Evolutionary conservation across 2,888 invertebrate species (phyloP), one percentile per base, ranked within the genome.

Genomic region (Drosophila cognata): DNA sequence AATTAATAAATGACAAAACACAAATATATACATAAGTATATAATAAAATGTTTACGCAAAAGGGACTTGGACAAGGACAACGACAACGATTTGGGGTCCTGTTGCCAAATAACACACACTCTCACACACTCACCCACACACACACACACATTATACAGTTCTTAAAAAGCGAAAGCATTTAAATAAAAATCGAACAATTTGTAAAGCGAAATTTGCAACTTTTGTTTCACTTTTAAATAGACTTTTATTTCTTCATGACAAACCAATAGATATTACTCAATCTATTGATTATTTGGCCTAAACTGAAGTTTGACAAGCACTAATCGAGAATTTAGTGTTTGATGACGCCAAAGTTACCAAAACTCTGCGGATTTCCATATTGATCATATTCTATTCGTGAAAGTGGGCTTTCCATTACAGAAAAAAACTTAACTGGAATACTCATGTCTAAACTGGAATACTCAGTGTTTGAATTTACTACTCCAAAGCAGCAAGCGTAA

Each of bases 141-240:
- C 41, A 21, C 11, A 41, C 57, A 71, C 65, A 67, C 64, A 74
- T 71, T 79, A 71, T 57, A 63, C 53, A 74, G 73, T 77, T 68
- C 58, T 73, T 60, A 31, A 69, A 71, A 76, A 79, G 75, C 73
- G 67, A 79, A 71, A 61, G 48, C 58, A 67, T 70, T 74, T 77
- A 10, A 78, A 79, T 79, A 71, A 79, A 79, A 74, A 38, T 31
- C 36, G 18, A 79, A 79, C 31, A 33, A 67, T 66, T 78, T 68
- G 51, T 74, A 74, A 74, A 66, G 62, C 59, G 60, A 67, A 0
- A 36, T 11, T 29, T 28, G 8, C 0, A 13, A 13, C 10, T 6
- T 36, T 55, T 55, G 36, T 55, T 55, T 55, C 11, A 7, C 7
- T 21, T 52, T 51, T 13, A 3, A 38, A 38, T 8, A n/a, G 38